Evolutionary conservation across 2,113 vertebrate genomes (phyloP), one percentile per base, ranked within the genome.

Genomic region (Siniperca chuatsi): DNA sequence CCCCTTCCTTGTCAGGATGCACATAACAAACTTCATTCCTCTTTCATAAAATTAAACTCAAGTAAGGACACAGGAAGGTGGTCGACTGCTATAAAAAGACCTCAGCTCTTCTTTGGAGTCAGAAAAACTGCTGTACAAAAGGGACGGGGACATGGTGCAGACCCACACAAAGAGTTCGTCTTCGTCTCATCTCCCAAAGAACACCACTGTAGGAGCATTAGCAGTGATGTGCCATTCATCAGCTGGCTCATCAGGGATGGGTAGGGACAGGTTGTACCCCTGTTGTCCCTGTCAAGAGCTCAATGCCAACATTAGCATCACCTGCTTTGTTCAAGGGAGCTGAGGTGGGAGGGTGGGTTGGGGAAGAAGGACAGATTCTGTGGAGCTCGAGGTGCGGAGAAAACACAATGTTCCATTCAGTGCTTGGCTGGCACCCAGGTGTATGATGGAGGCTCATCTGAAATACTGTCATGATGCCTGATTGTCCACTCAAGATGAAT

Each of bases 221-320:
- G 83, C 85, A 81, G 66, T 42, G 64, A 81, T 57, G 79, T 85
- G 75, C 75, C 83, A 82, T 90, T 92, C 83, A 87, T 92, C 79
- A 89, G 72, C 64, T 67, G 70, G 81, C 87, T 87, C 83, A 87
- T 89, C 81, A 60, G 78, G 75, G 78, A 91, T 88, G 75, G 75
- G 16, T 66, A 52, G 79, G 88, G 86, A 92, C 90, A 91, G 87
- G 85, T 86, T 92, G 89, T 93, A 74, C 83, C 67, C 69, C 65
- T 35, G 55, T 81, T 62, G 81, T 89, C 78, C 75, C 82, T 42
- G 76, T 91, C 87, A 90, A 87, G 83, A 85, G 66, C 90, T 87
- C 79, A 60, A 69, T 62, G 29, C 71, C 76, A 73, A 76, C 81
- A 86, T 80, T 78, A 81, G 70, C 83, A 87, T 86, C 79, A 86